Percentiles rank a stretch among this genome's conserved stretches.
Conservation (phyloP, 2,797 vertebrate genomes). For the Lagocephalus sceleratus region DNA sequence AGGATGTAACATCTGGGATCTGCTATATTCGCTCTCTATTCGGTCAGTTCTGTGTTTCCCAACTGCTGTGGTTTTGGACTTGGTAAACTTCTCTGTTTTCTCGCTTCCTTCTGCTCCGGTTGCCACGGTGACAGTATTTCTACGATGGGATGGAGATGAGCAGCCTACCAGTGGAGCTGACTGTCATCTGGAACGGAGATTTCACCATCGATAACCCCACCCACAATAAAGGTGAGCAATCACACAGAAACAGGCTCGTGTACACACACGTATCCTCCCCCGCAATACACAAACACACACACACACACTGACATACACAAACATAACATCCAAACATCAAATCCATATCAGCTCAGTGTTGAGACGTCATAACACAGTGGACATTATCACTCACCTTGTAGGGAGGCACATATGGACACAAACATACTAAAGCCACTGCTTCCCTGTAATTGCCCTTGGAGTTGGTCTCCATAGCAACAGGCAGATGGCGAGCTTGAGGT, state of each 20-base stretch:
- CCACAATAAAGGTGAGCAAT: constrained; percentile 89
- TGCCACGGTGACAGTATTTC: constrained; percentile 83
- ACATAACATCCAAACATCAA: not conserved
- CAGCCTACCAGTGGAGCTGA: constrained; percentile 93
- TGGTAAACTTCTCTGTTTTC: constrained; percentile 24
- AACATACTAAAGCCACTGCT: constrained; percentile 41
- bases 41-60: constrained; percentile 42
- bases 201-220: constrained; percentile 98
- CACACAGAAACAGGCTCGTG: not conserved
- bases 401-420: constrained; percentile 8
- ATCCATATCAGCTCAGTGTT: constrained; percentile 12
- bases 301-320: not conserved
- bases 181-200: constrained; percentile 96
- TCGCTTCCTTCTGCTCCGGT: constrained; percentile 43
- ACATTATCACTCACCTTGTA: constrained; percentile 19
- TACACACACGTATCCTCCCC: not conserved
- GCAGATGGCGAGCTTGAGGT: constrained; percentile 61
- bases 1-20: constrained; percentile 6
- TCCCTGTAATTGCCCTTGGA: constrained; percentile 77
- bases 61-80: constrained; percentile 28
- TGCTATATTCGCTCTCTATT: constrained; percentile 9
- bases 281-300: not conserved
- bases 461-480: constrained; percentile 85
- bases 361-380: constrained; percentile 1
- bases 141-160: constrained; percentile 98